Evolutionary conservation across 2,888 invertebrate genomes (phyloP).

Genomic region (Acronicta alni): DNA sequence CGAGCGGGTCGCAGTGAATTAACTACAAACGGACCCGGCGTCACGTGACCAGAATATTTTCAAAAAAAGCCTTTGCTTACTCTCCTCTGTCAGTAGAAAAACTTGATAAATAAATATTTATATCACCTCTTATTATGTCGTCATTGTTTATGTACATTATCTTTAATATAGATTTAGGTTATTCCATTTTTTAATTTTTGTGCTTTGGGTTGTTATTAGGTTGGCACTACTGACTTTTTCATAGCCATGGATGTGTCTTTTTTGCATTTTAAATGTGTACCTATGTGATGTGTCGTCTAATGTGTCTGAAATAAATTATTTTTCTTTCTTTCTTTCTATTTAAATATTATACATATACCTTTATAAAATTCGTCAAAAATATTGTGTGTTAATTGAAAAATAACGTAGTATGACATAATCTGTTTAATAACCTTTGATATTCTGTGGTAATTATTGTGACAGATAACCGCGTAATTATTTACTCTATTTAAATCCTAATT

Average conservation of each 20-base stretch:
- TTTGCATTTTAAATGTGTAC: too few species aligned
- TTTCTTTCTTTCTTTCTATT: too few species aligned
- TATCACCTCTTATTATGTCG: neutral
- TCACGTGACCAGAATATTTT: constrained; percentile 75
- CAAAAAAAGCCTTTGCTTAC: constrained; percentile 63
- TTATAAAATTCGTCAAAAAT: too few species aligned
- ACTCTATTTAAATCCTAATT: constrained; percentile 27
- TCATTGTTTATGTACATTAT: too few species aligned
- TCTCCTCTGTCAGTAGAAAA: constrained; percentile 56
- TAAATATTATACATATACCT: too few species aligned
- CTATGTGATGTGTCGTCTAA: too few species aligned
- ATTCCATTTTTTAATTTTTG: too few species aligned
- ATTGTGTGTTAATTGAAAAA: constrained; percentile 8
- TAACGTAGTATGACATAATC: neutral
- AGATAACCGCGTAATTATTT: constrained; percentile 28
- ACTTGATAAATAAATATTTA: constrained; percentile 61
- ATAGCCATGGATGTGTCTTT: too few species aligned
- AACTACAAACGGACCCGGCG: constrained; percentile 73
- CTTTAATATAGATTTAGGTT: too few species aligned
- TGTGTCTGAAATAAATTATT: too few species aligned
- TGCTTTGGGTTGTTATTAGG: too few species aligned
- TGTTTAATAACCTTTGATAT: constrained; percentile 6
- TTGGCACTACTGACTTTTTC: too few species aligned
- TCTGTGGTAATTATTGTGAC: constrained; percentile 23
- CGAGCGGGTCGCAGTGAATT: constrained; percentile 74